These are phyloP conservation scores for Tiliqua scincoides DNA, from an alignment of 2,113 vertebrate genomes.

Conservation along the genomic window DNA sequence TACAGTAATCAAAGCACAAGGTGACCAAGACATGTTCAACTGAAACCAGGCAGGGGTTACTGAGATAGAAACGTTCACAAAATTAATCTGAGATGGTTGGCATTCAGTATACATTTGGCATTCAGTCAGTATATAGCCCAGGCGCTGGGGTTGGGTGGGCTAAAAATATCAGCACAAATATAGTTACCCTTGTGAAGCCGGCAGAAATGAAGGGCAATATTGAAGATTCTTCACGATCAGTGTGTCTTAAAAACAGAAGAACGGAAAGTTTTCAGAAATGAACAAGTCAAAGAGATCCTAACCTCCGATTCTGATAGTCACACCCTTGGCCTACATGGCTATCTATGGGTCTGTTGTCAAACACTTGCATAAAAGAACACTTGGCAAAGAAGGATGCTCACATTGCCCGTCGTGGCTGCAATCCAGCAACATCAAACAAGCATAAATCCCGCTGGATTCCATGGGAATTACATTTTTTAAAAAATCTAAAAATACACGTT, in stretches of 20 bases:
- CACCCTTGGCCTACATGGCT: neutral
- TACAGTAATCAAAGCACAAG: too few relatives aligned
- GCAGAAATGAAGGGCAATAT: slow-evolving; percentile 92
- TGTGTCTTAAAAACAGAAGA: slow-evolving; percentile 78
- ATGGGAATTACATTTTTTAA: neutral
- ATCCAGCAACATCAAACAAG: neutral
- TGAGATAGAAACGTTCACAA: neutral
- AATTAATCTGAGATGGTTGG: neutral
- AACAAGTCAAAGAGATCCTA: too few relatives aligned
- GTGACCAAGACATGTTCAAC: too few relatives aligned
- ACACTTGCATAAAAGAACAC: neutral
- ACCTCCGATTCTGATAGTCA: neutral
- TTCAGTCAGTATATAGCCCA: neutral
- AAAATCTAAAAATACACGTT: neutral
- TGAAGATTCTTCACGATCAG: slow-evolving; percentile 90
- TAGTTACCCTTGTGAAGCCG: slow-evolving; percentile 94
- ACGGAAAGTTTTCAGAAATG: neutral
- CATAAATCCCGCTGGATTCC: neutral
- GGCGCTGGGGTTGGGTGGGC: neutral
- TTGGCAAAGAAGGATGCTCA: neutral
- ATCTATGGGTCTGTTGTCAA: neutral
- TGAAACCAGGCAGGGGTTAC: too few relatives aligned
- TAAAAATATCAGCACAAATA: neutral
- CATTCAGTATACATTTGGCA: neutral
- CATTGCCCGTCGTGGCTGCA: neutral